Base-by-base conservation (phyloP, 2,888 invertebrate genomes). In the Xiphydria camelus region DNA sequence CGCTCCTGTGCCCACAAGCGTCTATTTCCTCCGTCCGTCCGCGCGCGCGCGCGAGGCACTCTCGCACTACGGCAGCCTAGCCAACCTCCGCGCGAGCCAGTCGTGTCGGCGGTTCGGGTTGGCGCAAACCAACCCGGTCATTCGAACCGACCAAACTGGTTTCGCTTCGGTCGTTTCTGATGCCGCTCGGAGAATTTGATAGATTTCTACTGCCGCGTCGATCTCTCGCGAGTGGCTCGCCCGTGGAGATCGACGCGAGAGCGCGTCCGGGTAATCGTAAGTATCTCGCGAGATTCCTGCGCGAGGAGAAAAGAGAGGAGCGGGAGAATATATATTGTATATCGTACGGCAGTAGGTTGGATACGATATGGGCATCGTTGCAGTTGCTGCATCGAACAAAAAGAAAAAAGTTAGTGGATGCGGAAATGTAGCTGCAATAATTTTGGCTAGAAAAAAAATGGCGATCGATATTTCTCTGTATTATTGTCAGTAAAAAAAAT, bases 131-230 rank as follows among this genome's bases (percentile, higher is more conserved):
- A 68, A 62, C 66, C 67, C 68, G 64, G 66, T 69, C 65, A 66
- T 67, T 61, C 64, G 53, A 68, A 70, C 72, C 67, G 59, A 68
- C 70, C 71, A 73, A 73, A 74, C 74, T 73, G 73, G 74, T 74
- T 73, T 69, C 61, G 60, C 66, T 59, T n/a, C n/a, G n/a, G n/a
- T 63, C 66, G 62, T 64, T 66, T 61, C 68, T 65, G 66, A 69
- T 72, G 61, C 64, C 62, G 57, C 64, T 51, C 54, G 53, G 62
- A 63, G 65, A 70, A 71, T 73, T 73, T 72, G 72, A 73, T 73
- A 68, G 72, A 73, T 73, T 66, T 70, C 67, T 64, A 59, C 64
- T 57, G 54, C 57, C 45, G 41, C 45, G 38, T 38, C 52, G 51
- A 58, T 46, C 48, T 48, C 49, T 49, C 45, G 40, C 34, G 34